These are phyloP conservation scores for Labrus mixtus DNA, from an alignment of 2,113 vertebrate genomes.

Conservation along the genomic window DNA sequence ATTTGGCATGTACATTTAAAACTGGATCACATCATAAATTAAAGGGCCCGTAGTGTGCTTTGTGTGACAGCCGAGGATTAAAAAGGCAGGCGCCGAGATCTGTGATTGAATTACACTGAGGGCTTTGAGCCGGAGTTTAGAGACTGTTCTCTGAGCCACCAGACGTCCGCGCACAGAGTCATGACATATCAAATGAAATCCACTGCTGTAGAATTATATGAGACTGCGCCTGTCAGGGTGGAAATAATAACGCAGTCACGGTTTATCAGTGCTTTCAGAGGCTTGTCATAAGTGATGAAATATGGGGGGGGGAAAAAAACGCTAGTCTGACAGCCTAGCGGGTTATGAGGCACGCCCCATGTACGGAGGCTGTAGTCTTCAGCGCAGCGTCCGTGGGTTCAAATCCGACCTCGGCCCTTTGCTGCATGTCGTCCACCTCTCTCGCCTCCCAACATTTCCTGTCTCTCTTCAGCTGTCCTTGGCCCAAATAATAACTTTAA, in stretches of 20 bases:
- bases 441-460: no score
- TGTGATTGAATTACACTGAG: slow-evolving; percentile 48
- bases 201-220: slow-evolving; percentile 65
- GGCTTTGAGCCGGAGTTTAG: slow-evolving; percentile 12
- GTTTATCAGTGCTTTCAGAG: slow-evolving; percentile 69
- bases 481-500: no score
- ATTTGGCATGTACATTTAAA: slow-evolving; percentile 30
- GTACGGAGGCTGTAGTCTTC: no score
- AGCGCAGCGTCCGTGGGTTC: no score
- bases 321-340: no score
- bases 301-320: no score
- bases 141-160: slow-evolving; percentile 38
- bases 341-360: no score
- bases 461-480: no score
- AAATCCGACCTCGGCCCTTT: no score
- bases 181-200: slow-evolving; percentile 62
- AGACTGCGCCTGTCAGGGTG: slow-evolving; percentile 59
- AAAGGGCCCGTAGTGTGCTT: slow-evolving; percentile 1
- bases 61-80: slow-evolving; percentile 15
- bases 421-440: no score
- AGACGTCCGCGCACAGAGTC: slow-evolving; percentile 42
- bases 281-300: slow-evolving; percentile 69
- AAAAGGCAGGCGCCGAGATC: slow-evolving; percentile 20
- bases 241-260: slow-evolving; percentile 72
- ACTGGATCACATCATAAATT: slow-evolving; percentile 21